Conservation (phyloP, 2,113 vertebrate genomes). For the Dermatemys mawii region DNA sequence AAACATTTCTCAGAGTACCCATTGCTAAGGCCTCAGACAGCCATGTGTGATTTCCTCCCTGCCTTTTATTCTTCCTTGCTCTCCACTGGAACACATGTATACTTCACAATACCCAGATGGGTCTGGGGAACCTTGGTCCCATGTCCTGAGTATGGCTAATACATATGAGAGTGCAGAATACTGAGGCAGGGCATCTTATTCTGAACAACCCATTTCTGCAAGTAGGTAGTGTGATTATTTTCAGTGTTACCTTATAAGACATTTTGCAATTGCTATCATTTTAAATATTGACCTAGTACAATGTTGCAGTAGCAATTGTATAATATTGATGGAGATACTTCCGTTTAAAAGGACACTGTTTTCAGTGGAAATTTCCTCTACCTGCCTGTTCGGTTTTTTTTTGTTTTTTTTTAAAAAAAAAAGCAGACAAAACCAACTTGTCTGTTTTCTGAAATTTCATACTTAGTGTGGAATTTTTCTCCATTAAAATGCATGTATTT, state of each 20-base stretch:
- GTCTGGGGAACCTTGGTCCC: accelerated
- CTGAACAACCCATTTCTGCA: neutral
- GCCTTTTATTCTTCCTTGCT: neutral
- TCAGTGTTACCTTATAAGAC: too few relatives aligned
- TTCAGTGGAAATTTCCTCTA: neutral
- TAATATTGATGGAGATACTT: neutral
- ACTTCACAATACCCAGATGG: neutral
- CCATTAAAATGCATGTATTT: neutral
- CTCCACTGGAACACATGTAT: neutral
- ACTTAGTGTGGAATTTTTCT: neutral
- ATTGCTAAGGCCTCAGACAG: neutral
- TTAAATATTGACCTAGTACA: neutral
- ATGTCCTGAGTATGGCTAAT: neutral
- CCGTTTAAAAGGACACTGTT: neutral
- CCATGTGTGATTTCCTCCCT: neutral
- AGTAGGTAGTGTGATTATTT: neutral
- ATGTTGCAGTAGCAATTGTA: neutral
- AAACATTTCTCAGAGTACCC: neutral
- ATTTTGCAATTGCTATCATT: too few relatives aligned
- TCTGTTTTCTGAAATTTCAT: neutral
- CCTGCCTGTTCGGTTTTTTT: too few relatives aligned
- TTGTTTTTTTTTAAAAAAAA: neutral
- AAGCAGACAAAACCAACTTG: neutral
- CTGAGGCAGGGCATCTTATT: neutral
- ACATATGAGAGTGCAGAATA: neutral